A percentile compares a stretch with the other conserved stretches of the same genome.
phyloP scores from a whole-genome alignment of 1,140 invertebrate species.

The Diorhabda carinulata region DNA sequence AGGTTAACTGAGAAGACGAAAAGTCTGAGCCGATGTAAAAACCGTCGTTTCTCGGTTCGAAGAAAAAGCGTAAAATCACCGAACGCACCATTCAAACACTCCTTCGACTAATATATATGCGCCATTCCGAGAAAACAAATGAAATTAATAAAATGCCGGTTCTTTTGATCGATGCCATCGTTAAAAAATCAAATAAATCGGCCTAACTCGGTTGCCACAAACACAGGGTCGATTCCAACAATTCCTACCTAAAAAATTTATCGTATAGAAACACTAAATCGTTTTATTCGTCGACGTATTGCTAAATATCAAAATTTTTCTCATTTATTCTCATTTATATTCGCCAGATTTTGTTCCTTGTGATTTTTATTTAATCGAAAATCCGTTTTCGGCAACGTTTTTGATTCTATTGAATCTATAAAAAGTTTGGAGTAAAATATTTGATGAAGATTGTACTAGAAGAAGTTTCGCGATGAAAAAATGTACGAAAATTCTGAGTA shows the following conservation, averaged over 20 bases:
- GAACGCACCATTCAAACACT: neutral
- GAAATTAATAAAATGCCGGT: slow-evolving; percentile 31
- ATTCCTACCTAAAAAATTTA: neutral
- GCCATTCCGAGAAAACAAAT: slow-evolving; percentile 31
- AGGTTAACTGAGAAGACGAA: neutral
- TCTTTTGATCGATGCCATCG: slow-evolving; percentile 31
- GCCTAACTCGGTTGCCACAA: slow-evolving; percentile 17
- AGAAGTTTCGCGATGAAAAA: no score
- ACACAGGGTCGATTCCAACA: slow-evolving; percentile 4
- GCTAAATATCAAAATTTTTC: no score
- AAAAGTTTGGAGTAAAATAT: no score
- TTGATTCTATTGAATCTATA: no score
- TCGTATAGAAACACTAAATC: no score
- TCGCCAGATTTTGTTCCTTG: no score
- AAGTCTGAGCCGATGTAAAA: neutral
- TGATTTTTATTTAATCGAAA: no score
- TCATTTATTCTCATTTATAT: no score
- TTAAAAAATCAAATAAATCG: slow-evolving; percentile 36
- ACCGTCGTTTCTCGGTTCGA: neutral
- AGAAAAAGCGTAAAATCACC: neutral
- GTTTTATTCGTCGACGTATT: no score
- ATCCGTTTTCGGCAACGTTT: no score
- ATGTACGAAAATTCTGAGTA: no score
- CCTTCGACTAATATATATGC: slow-evolving; percentile 4
- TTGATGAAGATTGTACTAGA: no score